phyloP scores from a whole-genome alignment of 2,888 invertebrate species.

The Drosophila mulleri region DNA sequence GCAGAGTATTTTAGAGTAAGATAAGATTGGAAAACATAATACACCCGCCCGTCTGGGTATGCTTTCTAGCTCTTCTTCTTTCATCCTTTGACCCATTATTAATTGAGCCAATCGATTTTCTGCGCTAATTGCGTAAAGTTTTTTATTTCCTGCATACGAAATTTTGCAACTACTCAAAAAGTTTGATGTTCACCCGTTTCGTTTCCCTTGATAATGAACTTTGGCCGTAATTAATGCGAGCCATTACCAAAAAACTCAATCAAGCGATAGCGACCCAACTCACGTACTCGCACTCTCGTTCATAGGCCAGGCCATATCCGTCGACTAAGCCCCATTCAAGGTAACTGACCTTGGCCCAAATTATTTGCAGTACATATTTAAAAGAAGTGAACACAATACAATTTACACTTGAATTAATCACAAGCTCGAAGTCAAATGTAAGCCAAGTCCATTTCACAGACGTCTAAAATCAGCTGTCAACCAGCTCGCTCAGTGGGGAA shows the following conservation, averaged over 20 bases:
- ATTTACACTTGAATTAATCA: conserved; percentile 69
- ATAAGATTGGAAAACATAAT: conserved; percentile 4
- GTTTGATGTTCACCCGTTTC: background rate
- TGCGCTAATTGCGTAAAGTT: conserved; percentile 17
- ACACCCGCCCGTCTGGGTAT: background rate
- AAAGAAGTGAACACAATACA: conserved; percentile 34
- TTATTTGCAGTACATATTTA: conserved; percentile 33
- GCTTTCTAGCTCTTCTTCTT: background rate
- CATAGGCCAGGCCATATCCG: background rate
- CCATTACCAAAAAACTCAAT: conserved; percentile 34
- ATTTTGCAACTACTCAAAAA: conserved; percentile 15
- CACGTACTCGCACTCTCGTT: conserved; percentile 6
- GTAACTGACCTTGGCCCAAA: conserved; percentile 46
- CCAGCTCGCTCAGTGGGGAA: background rate
- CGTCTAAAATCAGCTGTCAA: conserved; percentile 56
- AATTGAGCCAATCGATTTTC: conserved; percentile 17
- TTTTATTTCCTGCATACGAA: conserved; percentile 4
- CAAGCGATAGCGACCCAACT: conserved; percentile 29
- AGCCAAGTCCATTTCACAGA: conserved; percentile 43
- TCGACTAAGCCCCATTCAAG: conserved; percentile 5
- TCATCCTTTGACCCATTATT: background rate
- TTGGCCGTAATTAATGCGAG: conserved; percentile 22
- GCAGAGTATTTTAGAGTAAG: background rate
- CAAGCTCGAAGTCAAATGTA: conserved; percentile 35
- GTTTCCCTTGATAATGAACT: conserved; percentile 43